A percentile compares a stretch with the other conserved stretches of the same genome.
phyloP scores from a whole-genome alignment of 2,888 invertebrate genomes.

The Galeopsomyia nigrocyanea region DNA sequence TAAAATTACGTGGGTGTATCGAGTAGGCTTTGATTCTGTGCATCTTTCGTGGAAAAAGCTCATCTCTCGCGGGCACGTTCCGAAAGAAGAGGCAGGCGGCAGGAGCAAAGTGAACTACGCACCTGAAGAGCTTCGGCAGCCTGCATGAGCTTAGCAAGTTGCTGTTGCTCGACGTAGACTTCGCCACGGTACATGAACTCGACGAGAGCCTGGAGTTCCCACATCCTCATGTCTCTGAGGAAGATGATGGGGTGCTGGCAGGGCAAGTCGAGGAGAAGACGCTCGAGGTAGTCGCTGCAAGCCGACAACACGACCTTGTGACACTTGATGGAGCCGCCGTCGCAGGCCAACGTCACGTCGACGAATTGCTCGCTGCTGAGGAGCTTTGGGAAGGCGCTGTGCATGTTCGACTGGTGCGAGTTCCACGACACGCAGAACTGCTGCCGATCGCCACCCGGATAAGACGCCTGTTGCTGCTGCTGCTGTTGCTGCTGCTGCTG shows the following conservation, averaged over 20 bases:
- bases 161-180: slow-evolving; percentile 66
- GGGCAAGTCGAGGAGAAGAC: slow-evolving; percentile 85
- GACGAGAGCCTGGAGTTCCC: slow-evolving; percentile 66
- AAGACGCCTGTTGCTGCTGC: slow-evolving; percentile 17
- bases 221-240: slow-evolving; percentile 81
- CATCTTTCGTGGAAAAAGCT: too few species aligned
- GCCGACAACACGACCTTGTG: slow-evolving; percentile 89
- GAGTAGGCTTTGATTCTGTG: too few species aligned
- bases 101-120: slow-evolving; percentile 23
- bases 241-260: slow-evolving; percentile 88
- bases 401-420: slow-evolving; percentile 85
- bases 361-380: slow-evolving; percentile 86
- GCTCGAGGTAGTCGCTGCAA: slow-evolving; percentile 87
- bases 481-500: slow-evolving; percentile 50
- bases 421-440: slow-evolving; percentile 88
- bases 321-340: slow-evolving; percentile 86
- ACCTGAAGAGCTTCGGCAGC: slow-evolving; percentile 67
- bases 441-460: slow-evolving; percentile 62
- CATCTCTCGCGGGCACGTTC: not conserved
- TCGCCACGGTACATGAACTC: slow-evolving; percentile 68
- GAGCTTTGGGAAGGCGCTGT: slow-evolving; percentile 82
- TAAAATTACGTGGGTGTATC: too few species aligned
- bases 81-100: not conserved
- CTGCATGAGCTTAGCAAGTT: slow-evolving; percentile 65
- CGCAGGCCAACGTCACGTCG: slow-evolving; percentile 89